These are phyloP conservation scores for Grallaria varia DNA, from an alignment of 2,113 vertebrate genomes.

Conservation along the genomic window DNA sequence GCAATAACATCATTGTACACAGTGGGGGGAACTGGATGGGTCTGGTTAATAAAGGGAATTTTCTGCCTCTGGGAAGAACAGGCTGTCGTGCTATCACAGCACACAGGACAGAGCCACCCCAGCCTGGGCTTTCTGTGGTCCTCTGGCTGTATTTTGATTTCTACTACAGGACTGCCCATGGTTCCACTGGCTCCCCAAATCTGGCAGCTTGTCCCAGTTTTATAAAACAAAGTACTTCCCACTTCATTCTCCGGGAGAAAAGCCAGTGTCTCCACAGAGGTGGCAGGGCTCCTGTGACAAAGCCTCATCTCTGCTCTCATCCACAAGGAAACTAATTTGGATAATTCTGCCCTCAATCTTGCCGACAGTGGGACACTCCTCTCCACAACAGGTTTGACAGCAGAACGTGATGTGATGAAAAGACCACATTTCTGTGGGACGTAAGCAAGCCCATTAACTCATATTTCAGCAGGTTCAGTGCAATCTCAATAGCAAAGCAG, in stretches of 20 bases:
- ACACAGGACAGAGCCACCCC: background rate
- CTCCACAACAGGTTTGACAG: conserved; percentile 49
- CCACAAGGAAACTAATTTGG: conserved; percentile 13
- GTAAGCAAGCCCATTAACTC: conserved; percentile 46
- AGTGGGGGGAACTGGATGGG: background rate
- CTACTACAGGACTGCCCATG: too few relatives aligned
- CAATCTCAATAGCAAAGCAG: background rate
- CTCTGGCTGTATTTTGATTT: background rate
- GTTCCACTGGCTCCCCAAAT: background rate
- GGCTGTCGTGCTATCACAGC: background rate
- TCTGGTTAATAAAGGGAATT: background rate
- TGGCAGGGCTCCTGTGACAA: background rate
- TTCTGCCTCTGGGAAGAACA: rapidly evolving
- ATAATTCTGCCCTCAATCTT: conserved; percentile 55
- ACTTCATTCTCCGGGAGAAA: background rate
- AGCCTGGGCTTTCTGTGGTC: rapidly evolving
- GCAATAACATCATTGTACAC: too few relatives aligned
- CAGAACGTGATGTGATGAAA: conserved; percentile 31
- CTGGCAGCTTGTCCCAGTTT: background rate
- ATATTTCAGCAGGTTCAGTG: conserved; percentile 34
- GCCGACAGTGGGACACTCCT: conserved; percentile 29
- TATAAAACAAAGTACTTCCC: background rate
- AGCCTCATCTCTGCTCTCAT: background rate
- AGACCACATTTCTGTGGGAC: background rate
- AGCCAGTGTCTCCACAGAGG: background rate